A percentile compares a stretch with the other conserved stretches of the same genome.
Evolutionary conservation across 2,113 vertebrate genomes (phyloP).

Genomic region (Noturus placidus): DNA sequence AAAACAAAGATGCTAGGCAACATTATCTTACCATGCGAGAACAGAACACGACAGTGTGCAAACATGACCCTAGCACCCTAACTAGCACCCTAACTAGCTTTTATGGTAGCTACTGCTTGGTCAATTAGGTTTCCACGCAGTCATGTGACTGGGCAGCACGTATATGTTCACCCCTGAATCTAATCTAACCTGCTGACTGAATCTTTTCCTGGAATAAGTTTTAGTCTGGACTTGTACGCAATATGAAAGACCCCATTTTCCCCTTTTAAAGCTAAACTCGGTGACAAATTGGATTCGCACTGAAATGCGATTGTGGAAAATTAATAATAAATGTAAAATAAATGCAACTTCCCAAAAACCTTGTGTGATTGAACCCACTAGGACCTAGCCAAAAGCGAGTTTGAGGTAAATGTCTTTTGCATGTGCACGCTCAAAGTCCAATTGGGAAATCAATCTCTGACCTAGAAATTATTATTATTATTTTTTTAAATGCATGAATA

Average conservation of each 20-base stretch:
- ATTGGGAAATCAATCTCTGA: constrained; percentile 1
- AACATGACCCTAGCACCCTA: too few relatives aligned
- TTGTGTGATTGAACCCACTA: background rate
- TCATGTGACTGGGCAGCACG: too few relatives aligned
- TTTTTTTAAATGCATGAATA: background rate
- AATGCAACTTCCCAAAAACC: background rate
- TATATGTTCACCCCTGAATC: background rate
- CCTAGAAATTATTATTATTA: constrained; percentile 1
- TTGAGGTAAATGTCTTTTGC: background rate
- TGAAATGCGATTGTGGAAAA: background rate
- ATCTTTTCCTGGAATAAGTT: background rate
- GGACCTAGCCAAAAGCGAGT: background rate
- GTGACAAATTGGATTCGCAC: background rate
- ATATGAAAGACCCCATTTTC: background rate
- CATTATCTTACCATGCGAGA: background rate
- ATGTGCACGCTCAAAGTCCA: background rate
- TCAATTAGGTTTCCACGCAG: background rate
- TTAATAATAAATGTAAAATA: too few relatives aligned
- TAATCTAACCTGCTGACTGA: background rate
- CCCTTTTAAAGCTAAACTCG: background rate
- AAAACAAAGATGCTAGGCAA: background rate
- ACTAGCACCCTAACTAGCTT: too few relatives aligned
- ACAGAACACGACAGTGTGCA: too few relatives aligned
- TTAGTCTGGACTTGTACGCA: background rate
- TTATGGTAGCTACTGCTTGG: background rate